A percentile compares a stretch with the other conserved stretches of the same genome.
phyloP scores from a whole-genome alignment of 2,888 invertebrate genomes.

The Vesta saturnalis region DNA sequence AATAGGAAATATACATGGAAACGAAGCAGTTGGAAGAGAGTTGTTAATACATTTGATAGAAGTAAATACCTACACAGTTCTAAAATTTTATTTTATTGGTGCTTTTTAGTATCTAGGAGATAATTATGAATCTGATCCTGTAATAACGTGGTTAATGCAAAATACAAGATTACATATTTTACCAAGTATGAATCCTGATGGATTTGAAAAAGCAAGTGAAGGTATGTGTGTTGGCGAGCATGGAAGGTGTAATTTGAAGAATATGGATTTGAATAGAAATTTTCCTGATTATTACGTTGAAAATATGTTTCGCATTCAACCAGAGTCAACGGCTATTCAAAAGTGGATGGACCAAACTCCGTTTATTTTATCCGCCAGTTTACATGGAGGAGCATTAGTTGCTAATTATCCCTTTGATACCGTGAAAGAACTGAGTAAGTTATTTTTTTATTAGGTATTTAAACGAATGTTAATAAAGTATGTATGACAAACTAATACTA shows the following conservation, averaged over 20 bases:
- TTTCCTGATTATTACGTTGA: slow-evolving; percentile 69
- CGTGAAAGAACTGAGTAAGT: slow-evolving; percentile 58
- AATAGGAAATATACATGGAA: slow-evolving; percentile 80
- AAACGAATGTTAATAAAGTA: too few relatives aligned
- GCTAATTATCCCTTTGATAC: slow-evolving; percentile 78
- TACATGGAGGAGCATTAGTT: slow-evolving; percentile 75
- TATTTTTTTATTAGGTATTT: not conserved
- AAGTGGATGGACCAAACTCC: slow-evolving; percentile 67
- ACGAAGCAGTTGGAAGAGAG: slow-evolving; percentile 75
- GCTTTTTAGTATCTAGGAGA: slow-evolving; percentile 62
- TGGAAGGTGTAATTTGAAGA: slow-evolving; percentile 53
- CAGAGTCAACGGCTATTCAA: slow-evolving; percentile 69
- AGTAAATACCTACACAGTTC: slow-evolving; percentile 51
- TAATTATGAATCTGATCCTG: slow-evolving; percentile 62
- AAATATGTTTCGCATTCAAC: slow-evolving; percentile 61
- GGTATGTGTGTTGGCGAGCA: slow-evolving; percentile 50
- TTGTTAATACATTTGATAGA: slow-evolving; percentile 68
- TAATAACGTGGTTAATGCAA: slow-evolving; percentile 69
- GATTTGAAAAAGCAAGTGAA: slow-evolving; percentile 63
- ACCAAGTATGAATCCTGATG: slow-evolving; percentile 82
- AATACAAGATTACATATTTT: slow-evolving; percentile 77
- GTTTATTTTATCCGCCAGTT: slow-evolving; percentile 71
- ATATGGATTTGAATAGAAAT: slow-evolving; percentile 67
- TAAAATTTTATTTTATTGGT: not conserved
- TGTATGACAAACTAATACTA: too few relatives aligned